Conservation (phyloP, 2,113 vertebrate genomes). For the Egretta garzetta region DNA sequence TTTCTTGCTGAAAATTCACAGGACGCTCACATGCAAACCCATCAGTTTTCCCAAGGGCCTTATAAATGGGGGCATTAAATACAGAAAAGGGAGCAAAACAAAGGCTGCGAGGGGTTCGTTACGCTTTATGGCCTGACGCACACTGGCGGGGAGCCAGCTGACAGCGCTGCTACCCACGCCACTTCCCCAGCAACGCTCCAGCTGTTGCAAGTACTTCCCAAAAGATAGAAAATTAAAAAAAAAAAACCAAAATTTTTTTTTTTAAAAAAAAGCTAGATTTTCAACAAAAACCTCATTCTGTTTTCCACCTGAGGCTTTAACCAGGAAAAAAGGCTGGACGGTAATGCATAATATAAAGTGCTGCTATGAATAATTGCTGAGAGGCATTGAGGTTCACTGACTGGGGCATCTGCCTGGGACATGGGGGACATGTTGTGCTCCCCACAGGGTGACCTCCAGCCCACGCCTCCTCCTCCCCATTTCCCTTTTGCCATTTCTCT, state of each 20-base stretch:
- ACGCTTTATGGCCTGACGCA: not conserved
- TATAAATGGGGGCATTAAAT: not conserved
- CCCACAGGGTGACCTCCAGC: not conserved
- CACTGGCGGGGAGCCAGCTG: not conserved
- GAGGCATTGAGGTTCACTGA: not conserved
- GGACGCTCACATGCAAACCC: not conserved
- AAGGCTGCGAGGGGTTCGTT: not conserved
- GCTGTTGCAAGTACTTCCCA: not conserved
- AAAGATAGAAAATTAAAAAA: not conserved
- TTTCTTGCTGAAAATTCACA: not conserved
- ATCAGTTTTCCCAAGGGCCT: not conserved
- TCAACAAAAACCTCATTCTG: not conserved
- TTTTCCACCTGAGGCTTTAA: not conserved
- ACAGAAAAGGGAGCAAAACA: not conserved
- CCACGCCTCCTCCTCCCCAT: fast-evolving
- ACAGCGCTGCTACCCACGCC: not conserved
- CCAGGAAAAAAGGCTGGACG: not conserved
- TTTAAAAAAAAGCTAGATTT: not conserved
- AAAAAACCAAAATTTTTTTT: too few relatives aligned
- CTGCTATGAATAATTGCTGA: not conserved
- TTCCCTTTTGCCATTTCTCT: not conserved
- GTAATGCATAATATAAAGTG: not conserved
- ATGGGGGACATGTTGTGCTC: not conserved
- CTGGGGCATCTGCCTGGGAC: fast-evolving
- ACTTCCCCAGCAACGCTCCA: not conserved